Evolutionary conservation across 2,888 invertebrate genomes (phyloP).

Genomic region (Abrostola triplasia): DNA sequence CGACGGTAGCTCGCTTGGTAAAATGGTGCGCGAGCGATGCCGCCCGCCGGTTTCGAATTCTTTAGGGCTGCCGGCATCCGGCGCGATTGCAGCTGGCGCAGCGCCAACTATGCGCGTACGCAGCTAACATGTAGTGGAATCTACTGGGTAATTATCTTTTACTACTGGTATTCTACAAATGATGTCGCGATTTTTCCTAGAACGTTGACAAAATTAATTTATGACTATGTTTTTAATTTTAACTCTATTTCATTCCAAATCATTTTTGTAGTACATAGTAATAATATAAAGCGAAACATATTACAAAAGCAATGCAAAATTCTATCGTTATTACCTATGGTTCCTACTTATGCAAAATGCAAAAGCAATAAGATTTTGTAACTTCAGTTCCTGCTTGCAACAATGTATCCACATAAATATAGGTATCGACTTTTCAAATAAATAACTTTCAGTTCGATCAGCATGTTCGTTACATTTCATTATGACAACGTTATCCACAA

Average conservation of each 20-base stretch:
- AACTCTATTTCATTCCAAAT: background rate
- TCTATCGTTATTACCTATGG: too few species aligned
- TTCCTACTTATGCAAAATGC: too few species aligned
- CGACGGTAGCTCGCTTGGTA: constrained; percentile 20
- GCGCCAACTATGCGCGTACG: constrained; percentile 73
- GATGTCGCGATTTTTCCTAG: constrained; percentile 61
- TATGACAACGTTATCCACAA: background rate
- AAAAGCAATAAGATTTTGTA: too few species aligned
- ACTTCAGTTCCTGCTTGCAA: too few species aligned
- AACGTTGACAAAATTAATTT: constrained; percentile 54
- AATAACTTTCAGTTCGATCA: too few species aligned
- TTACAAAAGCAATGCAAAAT: too few species aligned
- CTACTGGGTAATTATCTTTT: constrained; percentile 68
- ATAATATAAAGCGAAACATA: too few species aligned
- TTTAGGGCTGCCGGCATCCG: constrained; percentile 72
- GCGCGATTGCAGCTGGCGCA: constrained; percentile 77
- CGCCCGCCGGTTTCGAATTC: constrained; percentile 52
- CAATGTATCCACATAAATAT: too few species aligned
- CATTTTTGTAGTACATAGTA: too few species aligned
- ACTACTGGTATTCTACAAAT: constrained; percentile 63
- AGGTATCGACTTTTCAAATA: too few species aligned
- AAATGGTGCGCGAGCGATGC: constrained; percentile 20
- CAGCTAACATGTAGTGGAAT: constrained; percentile 74
- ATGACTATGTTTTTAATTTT: constrained; percentile 54
- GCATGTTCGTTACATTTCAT: too few species aligned